phyloP scores from a whole-genome alignment of 2,797 vertebrate species.

The Sebastes minor region DNA sequence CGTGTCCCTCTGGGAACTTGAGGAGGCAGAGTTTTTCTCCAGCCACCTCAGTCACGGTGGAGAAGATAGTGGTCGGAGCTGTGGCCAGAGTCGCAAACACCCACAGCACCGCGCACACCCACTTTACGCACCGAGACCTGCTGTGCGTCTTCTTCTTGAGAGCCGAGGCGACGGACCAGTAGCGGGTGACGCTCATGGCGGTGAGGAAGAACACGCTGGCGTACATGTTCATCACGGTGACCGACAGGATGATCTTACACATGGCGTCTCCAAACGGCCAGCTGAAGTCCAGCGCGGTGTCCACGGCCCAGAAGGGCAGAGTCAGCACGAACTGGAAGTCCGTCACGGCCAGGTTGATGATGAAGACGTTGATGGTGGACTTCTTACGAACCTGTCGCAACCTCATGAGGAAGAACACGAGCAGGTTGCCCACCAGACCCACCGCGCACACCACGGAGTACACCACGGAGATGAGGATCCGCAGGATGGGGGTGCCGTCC shows the following conservation, averaged over 20 bases:
- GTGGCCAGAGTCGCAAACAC: constrained; percentile 79
- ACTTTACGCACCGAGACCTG: constrained; percentile 68
- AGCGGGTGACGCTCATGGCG: constrained; percentile 86
- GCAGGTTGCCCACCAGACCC: constrained; percentile 82
- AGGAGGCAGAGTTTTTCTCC: constrained; percentile 87
- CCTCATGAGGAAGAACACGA: constrained; percentile 85
- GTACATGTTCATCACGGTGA: constrained; percentile 90
- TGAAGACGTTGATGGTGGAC: constrained; percentile 83
- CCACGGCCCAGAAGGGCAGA: constrained; percentile 87
- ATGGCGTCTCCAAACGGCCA: constrained; percentile 88
- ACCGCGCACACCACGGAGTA: constrained; percentile 82
- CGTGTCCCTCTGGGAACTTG: constrained; percentile 81
- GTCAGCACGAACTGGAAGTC: constrained; percentile 89
- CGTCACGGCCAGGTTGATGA: constrained; percentile 84
- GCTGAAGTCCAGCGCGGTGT: constrained; percentile 87
- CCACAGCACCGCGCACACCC: constrained; percentile 83
- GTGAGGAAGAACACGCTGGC: constrained; percentile 88
- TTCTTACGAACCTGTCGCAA: constrained; percentile 78
- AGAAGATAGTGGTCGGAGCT: constrained; percentile 82
- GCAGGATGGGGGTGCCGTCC: constrained; percentile 73
- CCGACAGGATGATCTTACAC: constrained; percentile 85
- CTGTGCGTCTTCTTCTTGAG: constrained; percentile 61
- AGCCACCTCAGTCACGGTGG: constrained; percentile 77
- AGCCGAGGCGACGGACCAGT: constrained; percentile 80
- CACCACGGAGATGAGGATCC: constrained; percentile 79